Evolutionary conservation across 2,797 vertebrate species (phyloP).

Genomic region (Linurgus olivaceus): DNA sequence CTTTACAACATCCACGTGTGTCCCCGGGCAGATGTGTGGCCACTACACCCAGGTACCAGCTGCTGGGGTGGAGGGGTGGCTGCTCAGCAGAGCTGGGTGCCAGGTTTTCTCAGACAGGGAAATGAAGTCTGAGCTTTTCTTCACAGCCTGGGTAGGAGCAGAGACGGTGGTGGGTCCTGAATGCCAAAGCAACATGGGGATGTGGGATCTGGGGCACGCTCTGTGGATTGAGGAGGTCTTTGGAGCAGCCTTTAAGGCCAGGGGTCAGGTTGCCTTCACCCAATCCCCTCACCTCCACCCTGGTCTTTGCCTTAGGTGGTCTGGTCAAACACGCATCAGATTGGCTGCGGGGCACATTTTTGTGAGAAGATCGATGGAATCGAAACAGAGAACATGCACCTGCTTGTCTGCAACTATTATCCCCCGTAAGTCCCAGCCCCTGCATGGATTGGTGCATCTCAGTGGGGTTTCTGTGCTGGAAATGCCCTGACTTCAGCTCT

Average conservation of each 20-base stretch:
- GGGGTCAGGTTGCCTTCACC: not conserved
- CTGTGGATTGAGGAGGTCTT: not conserved
- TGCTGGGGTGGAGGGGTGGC: not conserved
- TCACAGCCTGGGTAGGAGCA: not conserved
- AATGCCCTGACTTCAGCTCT: not conserved
- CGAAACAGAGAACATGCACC: conserved; percentile 56
- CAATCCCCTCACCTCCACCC: not conserved
- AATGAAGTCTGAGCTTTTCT: not conserved
- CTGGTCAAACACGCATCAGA: conserved; percentile 68
- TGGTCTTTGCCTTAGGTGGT: conserved; percentile 66
- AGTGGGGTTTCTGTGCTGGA: not conserved
- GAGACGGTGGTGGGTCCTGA: not conserved
- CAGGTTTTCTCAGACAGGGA: not conserved
- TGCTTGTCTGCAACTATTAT: conserved; percentile 81
- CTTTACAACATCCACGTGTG: conserved; percentile 60
- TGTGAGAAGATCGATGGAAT: conserved; percentile 69
- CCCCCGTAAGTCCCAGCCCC: conserved; percentile 70
- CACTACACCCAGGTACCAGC: conserved; percentile 80
- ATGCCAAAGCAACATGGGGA: not conserved
- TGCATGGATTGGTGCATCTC: rapidly evolving
- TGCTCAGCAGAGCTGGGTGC: not conserved
- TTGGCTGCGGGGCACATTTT: conserved; percentile 75
- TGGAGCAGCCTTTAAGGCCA: not conserved
- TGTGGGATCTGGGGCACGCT: not conserved
- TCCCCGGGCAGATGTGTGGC: conserved; percentile 71